These are phyloP conservation scores for Zophobas atratus DNA, from an alignment of 1,140 invertebrate species.

Conservation along the genomic window DNA sequence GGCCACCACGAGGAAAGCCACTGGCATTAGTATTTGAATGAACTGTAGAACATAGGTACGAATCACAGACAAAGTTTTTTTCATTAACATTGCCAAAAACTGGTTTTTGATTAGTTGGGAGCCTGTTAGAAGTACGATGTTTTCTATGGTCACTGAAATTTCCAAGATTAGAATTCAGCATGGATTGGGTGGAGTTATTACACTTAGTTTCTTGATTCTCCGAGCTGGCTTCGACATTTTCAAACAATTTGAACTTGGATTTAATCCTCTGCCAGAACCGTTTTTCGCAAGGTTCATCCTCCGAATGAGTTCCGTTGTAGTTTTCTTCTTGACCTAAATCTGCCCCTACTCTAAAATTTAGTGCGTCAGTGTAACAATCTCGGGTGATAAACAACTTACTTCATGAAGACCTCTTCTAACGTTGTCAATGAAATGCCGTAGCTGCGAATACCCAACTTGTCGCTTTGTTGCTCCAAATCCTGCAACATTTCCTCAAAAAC, in stretches of 20 bases:
- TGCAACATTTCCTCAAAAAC: constrained; percentile 77
- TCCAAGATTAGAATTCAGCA: background rate
- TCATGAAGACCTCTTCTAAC: constrained; percentile 92
- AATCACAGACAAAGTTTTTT: constrained; percentile 71
- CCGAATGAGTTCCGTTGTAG: constrained; percentile 16
- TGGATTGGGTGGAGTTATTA: background rate
- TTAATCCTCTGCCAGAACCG: constrained; percentile 4
- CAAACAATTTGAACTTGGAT: constrained; percentile 9
- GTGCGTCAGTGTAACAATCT: constrained; percentile 33
- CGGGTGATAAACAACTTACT: constrained; percentile 70
- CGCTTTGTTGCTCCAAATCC: constrained; percentile 77
- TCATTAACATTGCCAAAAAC: constrained; percentile 75
- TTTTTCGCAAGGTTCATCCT: background rate
- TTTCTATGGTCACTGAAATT: constrained; percentile 49
- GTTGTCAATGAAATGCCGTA: constrained; percentile 84
- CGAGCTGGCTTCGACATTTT: background rate
- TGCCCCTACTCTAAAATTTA: constrained; percentile 67
- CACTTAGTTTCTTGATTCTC: constrained; percentile 1
- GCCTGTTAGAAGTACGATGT: constrained; percentile 61
- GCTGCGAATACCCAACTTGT: constrained; percentile 76
- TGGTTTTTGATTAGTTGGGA: constrained; percentile 70
- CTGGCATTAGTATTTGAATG: constrained; percentile 73
- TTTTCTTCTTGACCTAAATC: constrained; percentile 60
- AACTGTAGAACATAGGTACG: constrained; percentile 71
- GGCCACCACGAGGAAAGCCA: constrained; percentile 74